A percentile compares a stretch with the other conserved stretches of the same genome.
Evolutionary conservation across 2,113 vertebrate species (phyloP).

Genomic region (Serilophus lunatus): DNA sequence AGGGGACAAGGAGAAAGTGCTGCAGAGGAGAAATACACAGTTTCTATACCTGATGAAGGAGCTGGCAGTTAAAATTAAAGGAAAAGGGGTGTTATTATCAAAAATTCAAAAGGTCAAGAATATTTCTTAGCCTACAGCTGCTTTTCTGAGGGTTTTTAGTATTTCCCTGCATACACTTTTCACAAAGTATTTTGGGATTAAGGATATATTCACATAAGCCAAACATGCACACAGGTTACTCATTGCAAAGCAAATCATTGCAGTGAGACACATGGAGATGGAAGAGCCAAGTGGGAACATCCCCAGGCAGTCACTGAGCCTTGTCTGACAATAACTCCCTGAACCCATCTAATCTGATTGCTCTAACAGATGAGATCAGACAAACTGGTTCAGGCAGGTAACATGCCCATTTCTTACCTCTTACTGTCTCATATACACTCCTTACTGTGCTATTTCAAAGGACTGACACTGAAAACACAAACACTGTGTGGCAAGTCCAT

Average conservation of each 20-base stretch:
- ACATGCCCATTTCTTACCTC: background rate
- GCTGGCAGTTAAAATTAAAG: background rate
- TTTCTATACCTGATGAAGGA: background rate
- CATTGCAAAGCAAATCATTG: accelerated
- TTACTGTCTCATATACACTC: accelerated
- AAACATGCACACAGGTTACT: accelerated
- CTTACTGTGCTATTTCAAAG: background rate
- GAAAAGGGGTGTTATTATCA: background rate
- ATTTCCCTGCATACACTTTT: background rate
- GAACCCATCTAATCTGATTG: accelerated
- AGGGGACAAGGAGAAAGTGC: background rate
- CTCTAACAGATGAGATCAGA: background rate
- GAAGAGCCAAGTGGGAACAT: accelerated
- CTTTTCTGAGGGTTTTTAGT: background rate
- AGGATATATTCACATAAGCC: background rate
- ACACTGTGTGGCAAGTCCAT: accelerated
- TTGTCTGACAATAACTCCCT: background rate
- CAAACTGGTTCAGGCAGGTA: background rate
- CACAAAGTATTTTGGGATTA: background rate
- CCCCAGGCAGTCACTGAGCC: background rate
- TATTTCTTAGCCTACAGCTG: background rate
- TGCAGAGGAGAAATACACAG: background rate
- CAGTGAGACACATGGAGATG: accelerated
- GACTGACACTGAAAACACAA: background rate
- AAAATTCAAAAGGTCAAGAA: background rate